A percentile compares a stretch with the other conserved stretches of the same genome.
phyloP scores from a whole-genome alignment of 2,797 vertebrate species.

The Distichodus sexfasciatus region DNA sequence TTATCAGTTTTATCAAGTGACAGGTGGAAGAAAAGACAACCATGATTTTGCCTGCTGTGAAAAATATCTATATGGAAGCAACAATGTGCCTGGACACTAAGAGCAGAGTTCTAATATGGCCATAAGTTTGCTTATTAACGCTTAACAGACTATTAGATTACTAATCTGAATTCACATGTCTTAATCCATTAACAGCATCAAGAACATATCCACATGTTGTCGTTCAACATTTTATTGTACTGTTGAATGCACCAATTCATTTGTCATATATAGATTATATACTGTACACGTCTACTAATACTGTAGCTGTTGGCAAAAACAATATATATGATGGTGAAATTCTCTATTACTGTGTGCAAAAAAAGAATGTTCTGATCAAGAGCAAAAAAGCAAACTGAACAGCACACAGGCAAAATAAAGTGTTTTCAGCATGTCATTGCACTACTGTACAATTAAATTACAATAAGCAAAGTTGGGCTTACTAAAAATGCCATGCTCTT shows the following conservation, averaged over 20 bases:
- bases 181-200: background rate
- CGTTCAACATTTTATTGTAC: background rate
- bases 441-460: conserved; percentile 18
- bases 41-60: no score
- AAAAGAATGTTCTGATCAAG: conserved; percentile 7
- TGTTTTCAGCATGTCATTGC: background rate
- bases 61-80: no score
- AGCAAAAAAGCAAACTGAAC: conserved; percentile 1
- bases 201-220: background rate
- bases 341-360: background rate
- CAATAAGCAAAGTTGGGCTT: no score
- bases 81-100: no score
- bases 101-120: no score
- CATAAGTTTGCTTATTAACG: no score
- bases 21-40: no score
- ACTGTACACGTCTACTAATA: conserved; percentile 4
- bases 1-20: no score
- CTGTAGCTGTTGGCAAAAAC: conserved; percentile 1
- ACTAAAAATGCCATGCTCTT: no score
- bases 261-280: conserved; percentile 22
- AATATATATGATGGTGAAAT: conserved; percentile 7
- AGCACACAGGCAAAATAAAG: background rate
- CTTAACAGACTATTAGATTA: no score
- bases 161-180: background rate
- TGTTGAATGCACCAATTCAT: conserved; percentile 11